Evolutionary conservation across 2,113 vertebrate species (phyloP), one percentile per base, ranked within the genome.

Genomic region (Pachyramphus minor): DNA sequence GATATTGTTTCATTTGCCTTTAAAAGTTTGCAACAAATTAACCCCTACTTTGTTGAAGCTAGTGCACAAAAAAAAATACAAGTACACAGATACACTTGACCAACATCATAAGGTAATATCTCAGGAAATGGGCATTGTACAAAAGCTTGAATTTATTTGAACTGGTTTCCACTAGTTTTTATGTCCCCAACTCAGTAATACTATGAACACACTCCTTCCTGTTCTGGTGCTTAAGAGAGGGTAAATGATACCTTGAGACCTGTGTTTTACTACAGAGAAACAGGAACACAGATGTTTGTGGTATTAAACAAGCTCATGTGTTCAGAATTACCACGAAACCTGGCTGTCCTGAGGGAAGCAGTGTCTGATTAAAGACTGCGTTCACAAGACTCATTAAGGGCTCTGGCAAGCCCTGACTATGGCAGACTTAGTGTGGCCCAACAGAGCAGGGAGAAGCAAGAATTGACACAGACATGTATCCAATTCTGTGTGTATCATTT

Each of bases 191-290:
- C 14, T 72, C 81, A 75, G 12, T 59, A 87, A 91, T 78, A 35
- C 21, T 75, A 14, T 64, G 81, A 95, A 67, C 21, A 30, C 33
- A 22, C 5, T 84, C 14, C 64, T 95, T 95, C 89, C 87, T 93
- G 66, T 78, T 93, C 87, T 75, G 52, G 77, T 47, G 17, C 69
- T 84, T 89, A 55, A 58, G 47, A 84, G 50, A 74, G 55, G 13
- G 17, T 71, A 92, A 97, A 49, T 28, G 35, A 41, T 74, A 52
- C 72, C 88, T 71, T 41, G 90, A 90, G 92, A 90, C n/a, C 18
- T 55, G 30, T 59, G 42, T 87, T 93, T 89, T 81, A 87, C 73
- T 84, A 22, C 68, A 82, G 81, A 78, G 45, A 50, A 56, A 45
- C 11, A n/a, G 76, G 74, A 91, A 49, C 30, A 33, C 30, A 87